These are phyloP conservation scores for Lasioglossum zephyrum DNA, from an alignment of 2,888 invertebrate species.

Conservation along the genomic window DNA sequence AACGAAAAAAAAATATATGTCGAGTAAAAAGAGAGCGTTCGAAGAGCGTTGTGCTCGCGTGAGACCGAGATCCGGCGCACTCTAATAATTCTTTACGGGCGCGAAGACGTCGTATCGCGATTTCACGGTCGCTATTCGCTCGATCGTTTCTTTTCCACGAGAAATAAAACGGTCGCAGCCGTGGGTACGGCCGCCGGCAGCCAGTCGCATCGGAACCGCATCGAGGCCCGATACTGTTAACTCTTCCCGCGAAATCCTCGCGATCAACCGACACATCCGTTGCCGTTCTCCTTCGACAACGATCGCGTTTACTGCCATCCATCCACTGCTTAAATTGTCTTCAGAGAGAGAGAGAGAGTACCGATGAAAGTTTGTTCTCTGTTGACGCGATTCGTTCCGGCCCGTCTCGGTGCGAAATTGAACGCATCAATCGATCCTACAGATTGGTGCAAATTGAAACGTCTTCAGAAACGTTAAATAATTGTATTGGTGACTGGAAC, in stretches of 20 bases:
- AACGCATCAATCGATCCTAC: background rate
- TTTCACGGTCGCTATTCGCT: constrained; percentile 74
- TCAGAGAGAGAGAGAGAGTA: background rate
- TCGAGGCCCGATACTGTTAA: constrained; percentile 71
- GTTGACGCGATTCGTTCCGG: background rate
- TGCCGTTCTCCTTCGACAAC: constrained; percentile 20
- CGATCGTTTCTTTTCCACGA: constrained; percentile 62
- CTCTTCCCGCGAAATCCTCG: constrained; percentile 47
- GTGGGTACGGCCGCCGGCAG: constrained; percentile 64
- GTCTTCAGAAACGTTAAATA: background rate
- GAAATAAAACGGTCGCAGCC: constrained; percentile 53
- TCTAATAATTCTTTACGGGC: constrained; percentile 65
- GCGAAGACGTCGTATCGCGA: constrained; percentile 71
- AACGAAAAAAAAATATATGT: background rate
- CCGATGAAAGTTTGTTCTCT: background rate
- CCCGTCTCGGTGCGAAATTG: background rate
- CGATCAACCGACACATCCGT: constrained; percentile 28
- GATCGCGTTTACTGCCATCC: background rate
- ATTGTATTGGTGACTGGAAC: background rate
- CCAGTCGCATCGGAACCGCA: constrained; percentile 66
- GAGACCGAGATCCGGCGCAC: constrained; percentile 27
- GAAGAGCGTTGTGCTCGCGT: constrained; percentile 28
- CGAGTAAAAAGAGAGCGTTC: background rate
- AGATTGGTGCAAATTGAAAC: background rate
- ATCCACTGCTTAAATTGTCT: background rate